These are phyloP conservation scores for Apotomis capreana DNA, from an alignment of 2,888 invertebrate genomes.

Conservation along the genomic window DNA sequence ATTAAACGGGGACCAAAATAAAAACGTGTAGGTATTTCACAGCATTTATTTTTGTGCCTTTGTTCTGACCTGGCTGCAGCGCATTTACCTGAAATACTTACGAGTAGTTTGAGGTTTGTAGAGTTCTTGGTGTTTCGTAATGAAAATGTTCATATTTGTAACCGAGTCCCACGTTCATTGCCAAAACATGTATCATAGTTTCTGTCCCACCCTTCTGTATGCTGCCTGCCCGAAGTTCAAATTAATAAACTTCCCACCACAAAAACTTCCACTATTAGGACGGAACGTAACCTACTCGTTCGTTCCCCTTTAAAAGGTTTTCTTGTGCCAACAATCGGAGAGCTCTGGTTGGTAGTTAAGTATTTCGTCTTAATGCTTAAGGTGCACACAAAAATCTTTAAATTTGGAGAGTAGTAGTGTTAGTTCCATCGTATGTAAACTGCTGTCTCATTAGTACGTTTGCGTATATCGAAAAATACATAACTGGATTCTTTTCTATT, in stretches of 20 bases:
- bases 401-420: not conserved
- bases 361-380: not conserved
- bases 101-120: no score
- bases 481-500: slow-evolving; percentile 17
- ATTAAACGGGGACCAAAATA: no score
- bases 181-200: slow-evolving; percentile 19
- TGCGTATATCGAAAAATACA: slow-evolving; percentile 14
- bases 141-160: not conserved
- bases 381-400: not conserved
- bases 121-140: no score
- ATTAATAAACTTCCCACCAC: slow-evolving; percentile 26
- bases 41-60: no score
- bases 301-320: slow-evolving; percentile 12
- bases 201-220: slow-evolving; percentile 18
- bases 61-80: no score
- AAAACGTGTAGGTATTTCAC: no score
- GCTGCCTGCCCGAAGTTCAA: slow-evolving; percentile 26
- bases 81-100: no score
- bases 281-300: slow-evolving; percentile 1
- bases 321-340: slow-evolving; percentile 16
- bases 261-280: slow-evolving; percentile 24
- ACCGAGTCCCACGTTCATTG: slow-evolving; percentile 3
- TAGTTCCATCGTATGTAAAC: slow-evolving; percentile 5
- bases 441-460: slow-evolving; percentile 5
- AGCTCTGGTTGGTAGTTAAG: slow-evolving; percentile 4